Conservation (phyloP, 2,888 invertebrate genomes). For the Metacarcinus magister region DNA sequence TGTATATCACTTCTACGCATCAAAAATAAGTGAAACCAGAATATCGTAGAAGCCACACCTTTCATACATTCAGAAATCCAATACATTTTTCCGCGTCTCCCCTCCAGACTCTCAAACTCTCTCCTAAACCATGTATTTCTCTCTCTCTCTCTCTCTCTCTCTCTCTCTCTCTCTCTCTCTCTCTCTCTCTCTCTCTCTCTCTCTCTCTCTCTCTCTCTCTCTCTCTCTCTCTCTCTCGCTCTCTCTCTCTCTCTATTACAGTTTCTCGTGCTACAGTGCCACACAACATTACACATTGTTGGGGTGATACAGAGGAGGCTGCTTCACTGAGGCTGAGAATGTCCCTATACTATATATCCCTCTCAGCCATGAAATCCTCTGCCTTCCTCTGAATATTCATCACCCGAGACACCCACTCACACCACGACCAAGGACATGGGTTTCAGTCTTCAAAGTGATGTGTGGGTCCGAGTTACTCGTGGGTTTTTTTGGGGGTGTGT, state of each 20-base stretch:
- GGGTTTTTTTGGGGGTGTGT: not conserved
- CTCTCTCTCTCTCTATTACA: not conserved
- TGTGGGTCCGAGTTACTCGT: not conserved
- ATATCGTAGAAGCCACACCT: not conserved
- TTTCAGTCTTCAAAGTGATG: not conserved
- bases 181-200: not conserved
- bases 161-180: not conserved
- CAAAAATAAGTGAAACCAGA: not conserved
- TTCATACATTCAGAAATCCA: conserved; percentile 35
- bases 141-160: not conserved
- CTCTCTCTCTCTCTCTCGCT: not conserved
- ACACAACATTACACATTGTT: too few relatives aligned
- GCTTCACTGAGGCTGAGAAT: not conserved
- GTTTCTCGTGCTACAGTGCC: not conserved
- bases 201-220: not conserved
- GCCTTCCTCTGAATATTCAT: conserved; percentile 17
- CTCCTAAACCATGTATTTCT: not conserved
- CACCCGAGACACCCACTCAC: not conserved
- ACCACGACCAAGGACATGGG: not conserved
- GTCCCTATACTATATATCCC: conserved; percentile 1
- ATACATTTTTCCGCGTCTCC: not conserved
- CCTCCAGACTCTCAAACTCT: not conserved
- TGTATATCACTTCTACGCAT: too few relatives aligned
- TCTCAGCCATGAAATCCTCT: not conserved
- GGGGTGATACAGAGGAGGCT: not conserved